These are phyloP conservation scores for Trichomalopsis sarcophagae DNA, from an alignment of 1,140 invertebrate genomes.

Conservation along the genomic window DNA sequence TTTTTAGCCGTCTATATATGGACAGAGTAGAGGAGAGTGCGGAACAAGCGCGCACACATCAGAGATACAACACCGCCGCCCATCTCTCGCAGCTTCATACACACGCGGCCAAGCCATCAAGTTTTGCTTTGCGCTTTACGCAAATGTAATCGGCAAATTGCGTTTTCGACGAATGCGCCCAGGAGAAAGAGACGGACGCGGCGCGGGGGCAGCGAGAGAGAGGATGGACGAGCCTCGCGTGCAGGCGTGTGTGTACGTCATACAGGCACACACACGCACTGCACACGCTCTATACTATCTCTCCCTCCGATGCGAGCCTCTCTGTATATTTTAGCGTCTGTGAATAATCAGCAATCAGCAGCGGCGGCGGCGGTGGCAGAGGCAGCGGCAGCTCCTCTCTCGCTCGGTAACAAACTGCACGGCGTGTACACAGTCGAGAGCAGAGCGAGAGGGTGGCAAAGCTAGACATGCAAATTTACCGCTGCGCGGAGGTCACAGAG, in stretches of 20 bases:
- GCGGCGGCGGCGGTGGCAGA: constrained; percentile 29
- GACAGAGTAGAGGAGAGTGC: too few species aligned
- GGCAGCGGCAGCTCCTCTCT: constrained; percentile 12
- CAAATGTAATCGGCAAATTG: constrained; percentile 53
- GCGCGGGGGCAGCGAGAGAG: not conserved
- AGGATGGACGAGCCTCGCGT: not conserved
- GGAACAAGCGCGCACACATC: not conserved
- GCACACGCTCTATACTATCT: not conserved
- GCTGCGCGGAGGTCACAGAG: not conserved
- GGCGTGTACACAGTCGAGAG: constrained; percentile 30
- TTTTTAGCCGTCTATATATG: not conserved
- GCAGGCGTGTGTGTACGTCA: not conserved
- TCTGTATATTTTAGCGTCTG: constrained; percentile 60
- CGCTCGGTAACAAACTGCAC: constrained; percentile 44
- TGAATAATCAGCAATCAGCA: constrained; percentile 64
- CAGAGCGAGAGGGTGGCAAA: constrained; percentile 16
- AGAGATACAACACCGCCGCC: not conserved
- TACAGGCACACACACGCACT: not conserved
- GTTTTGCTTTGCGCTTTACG: constrained; percentile 42
- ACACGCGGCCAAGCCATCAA: not conserved
- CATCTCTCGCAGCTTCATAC: too few species aligned
- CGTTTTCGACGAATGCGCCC: constrained; percentile 29
- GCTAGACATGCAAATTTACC: constrained; percentile 50
- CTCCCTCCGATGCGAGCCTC: constrained; percentile 18
- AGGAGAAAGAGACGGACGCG: not conserved